Percentiles rank a stretch among this genome's conserved stretches.
Conservation (phyloP, 64 coral and sea anemone genomes). For the Exaiptasia diaphana region DNA sequence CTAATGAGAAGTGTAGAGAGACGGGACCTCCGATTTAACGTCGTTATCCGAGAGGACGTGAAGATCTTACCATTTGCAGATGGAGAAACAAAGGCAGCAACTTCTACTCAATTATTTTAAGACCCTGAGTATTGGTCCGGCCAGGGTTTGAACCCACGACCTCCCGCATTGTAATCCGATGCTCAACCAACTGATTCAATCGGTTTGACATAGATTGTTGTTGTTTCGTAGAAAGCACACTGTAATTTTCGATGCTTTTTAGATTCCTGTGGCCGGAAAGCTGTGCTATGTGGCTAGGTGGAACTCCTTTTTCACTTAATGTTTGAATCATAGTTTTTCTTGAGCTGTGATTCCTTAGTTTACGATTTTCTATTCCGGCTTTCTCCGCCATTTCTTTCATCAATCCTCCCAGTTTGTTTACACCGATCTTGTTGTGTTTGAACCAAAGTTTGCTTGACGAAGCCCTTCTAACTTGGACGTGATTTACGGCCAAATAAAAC, state of each 20-base stretch:
- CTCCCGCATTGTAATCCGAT: too few relatives aligned
- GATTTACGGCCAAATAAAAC: constrained; percentile 60
- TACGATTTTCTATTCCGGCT: neutral
- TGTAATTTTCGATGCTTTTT: constrained; percentile 35
- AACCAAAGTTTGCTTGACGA: neutral
- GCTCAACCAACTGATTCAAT: too few relatives aligned
- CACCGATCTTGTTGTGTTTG: neutral
- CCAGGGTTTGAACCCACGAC: too few relatives aligned
- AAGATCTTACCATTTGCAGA: too few relatives aligned
- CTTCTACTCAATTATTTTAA: too few relatives aligned
- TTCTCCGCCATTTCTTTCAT: neutral
- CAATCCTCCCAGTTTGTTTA: neutral
- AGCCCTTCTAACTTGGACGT: neutral
- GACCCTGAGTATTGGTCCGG: too few relatives aligned
- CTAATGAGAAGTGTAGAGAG: too few relatives aligned
- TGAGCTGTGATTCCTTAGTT: neutral
- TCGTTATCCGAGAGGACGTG: too few relatives aligned
- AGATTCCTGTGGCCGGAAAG: constrained; percentile 28
- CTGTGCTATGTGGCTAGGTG: constrained; percentile 25
- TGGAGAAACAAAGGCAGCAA: too few relatives aligned
- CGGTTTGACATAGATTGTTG: constrained; percentile 2
- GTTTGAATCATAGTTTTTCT: constrained; percentile 3
- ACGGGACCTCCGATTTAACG: too few relatives aligned
- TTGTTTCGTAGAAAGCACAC: constrained; percentile 12
- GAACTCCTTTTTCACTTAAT: constrained; percentile 4